Percentiles rank a stretch among this genome's conserved stretches.
These are phyloP conservation scores for Lasius platythorax DNA, from an alignment of 2,888 invertebrate genomes.

Conservation along the genomic window DNA sequence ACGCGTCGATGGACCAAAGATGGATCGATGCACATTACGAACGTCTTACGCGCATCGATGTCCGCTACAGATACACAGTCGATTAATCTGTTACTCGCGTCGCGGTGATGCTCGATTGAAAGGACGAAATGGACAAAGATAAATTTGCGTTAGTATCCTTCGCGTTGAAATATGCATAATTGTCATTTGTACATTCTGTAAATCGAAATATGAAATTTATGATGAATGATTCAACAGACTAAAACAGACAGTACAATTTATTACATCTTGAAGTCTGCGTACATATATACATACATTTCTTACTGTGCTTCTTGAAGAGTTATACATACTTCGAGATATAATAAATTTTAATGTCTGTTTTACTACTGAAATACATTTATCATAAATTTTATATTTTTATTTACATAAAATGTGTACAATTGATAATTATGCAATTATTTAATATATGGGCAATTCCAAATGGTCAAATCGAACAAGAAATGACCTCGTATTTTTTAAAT, in stretches of 20 bases:
- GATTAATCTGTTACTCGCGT: constrained; percentile 44
- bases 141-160: constrained; percentile 1
- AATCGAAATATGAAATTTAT: constrained; percentile 22
- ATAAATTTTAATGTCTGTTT: not conserved
- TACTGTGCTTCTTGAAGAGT: not conserved
- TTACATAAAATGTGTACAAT: not conserved
- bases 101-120: not conserved
- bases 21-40: constrained; percentile 51
- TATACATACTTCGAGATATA: not conserved
- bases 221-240: constrained; percentile 12
- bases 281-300: not conserved
- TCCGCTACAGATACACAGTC: constrained; percentile 16
- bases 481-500: too few relatives aligned
- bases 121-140: constrained; percentile 6
- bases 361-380: not conserved
- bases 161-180: not conserved
- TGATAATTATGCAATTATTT: not conserved
- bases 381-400: not conserved
- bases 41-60: constrained; percentile 42
- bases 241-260: not conserved
- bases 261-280: not conserved
- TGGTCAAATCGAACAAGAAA: too few relatives aligned
- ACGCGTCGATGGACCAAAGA: constrained; percentile 43
- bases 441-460: not conserved
- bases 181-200: constrained; percentile 16